phyloP scores from a whole-genome alignment of 2,113 vertebrate species.

The Neotoma lepida region DNA sequence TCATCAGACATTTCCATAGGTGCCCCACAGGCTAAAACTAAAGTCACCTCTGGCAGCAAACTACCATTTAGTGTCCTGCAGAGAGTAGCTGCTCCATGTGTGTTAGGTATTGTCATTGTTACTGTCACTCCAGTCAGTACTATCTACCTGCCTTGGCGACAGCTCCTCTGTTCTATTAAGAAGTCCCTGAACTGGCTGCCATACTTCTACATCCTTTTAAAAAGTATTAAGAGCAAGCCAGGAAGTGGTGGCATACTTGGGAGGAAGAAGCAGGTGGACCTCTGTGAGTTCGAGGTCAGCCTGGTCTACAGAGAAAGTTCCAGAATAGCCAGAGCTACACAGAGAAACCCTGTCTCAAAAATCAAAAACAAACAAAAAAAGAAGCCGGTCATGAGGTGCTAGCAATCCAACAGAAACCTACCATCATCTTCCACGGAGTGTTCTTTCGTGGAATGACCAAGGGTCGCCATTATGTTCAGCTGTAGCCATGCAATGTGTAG shows the following conservation, averaged over 20 bases:
- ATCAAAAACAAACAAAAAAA: not conserved
- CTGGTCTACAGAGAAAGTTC: not conserved
- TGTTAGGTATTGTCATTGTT: not conserved
- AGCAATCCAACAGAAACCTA: not conserved
- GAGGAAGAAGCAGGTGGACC: not conserved
- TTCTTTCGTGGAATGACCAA: not conserved
- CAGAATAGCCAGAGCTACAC: not conserved
- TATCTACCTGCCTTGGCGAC: accelerated
- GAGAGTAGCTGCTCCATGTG: not conserved
- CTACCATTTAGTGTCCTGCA: not conserved
- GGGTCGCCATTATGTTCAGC: not conserved
- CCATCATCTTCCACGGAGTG: not conserved
- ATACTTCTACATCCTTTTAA: not conserved
- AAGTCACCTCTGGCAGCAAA: not conserved
- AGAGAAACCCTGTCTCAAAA: not conserved
- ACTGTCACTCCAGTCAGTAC: not conserved
- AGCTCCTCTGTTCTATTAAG: not conserved
- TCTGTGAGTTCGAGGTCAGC: not conserved
- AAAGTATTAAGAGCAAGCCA: not conserved
- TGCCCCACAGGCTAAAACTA: not conserved
- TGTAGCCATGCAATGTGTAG: accelerated
- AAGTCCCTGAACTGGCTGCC: not conserved
- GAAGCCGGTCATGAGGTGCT: not conserved
- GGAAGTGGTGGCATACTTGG: too few relatives aligned
- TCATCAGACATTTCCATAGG: not conserved